phyloP scores from a whole-genome alignment of 2,113 vertebrate genomes.

The Phalacrocorax pelagicus region DNA sequence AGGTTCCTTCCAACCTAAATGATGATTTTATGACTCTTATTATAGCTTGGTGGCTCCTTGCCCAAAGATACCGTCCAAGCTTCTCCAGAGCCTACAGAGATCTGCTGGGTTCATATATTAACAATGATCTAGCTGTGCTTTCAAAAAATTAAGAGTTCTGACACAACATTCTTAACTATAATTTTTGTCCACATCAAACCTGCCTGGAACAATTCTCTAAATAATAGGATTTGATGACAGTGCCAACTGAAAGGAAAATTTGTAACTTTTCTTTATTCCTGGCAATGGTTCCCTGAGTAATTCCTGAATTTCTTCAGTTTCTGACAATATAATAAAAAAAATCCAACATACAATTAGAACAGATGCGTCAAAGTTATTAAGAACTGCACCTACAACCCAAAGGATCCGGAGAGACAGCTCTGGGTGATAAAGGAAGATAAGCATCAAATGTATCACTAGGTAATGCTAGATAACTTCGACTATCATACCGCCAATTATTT shows the following conservation, averaged over 20 bases:
- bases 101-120: neutral
- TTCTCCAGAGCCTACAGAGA: neutral
- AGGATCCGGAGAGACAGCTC: neutral
- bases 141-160: neutral
- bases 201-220: neutral
- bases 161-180: neutral
- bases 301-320: neutral
- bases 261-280: neutral
- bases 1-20: neutral
- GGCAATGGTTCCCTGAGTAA: neutral
- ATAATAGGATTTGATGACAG: neutral
- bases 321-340: neutral
- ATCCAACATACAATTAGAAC: neutral
- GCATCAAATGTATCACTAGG: neutral
- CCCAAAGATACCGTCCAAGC: neutral
- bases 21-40: neutral
- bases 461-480: neutral
- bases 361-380: neutral
- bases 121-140: neutral
- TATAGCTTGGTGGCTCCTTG: neutral
- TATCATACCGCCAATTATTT: neutral
- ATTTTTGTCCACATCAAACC: neutral
- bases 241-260: neutral
- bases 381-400: neutral
- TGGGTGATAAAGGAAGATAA: neutral